Percentiles rank a stretch among this genome's conserved stretches.
These are phyloP conservation scores for Stenotaenia linearis DNA, from an alignment of 2,888 invertebrate genomes.

Conservation along the genomic window DNA sequence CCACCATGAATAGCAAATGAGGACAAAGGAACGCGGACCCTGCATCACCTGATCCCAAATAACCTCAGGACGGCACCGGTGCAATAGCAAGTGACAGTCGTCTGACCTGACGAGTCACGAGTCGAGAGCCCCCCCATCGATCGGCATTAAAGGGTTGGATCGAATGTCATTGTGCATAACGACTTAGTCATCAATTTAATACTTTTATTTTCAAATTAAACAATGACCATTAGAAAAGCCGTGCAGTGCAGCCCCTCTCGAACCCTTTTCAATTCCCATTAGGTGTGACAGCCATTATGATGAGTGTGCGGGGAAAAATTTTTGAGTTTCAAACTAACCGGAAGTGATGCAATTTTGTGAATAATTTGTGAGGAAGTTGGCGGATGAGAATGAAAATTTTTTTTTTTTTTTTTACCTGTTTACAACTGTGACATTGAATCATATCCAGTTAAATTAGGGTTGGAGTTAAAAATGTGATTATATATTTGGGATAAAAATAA, in stretches of 20 bases:
- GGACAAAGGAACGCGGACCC: constrained; percentile 4
- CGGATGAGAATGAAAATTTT: not conserved
- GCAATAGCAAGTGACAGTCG: constrained; percentile 20
- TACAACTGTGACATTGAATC: not conserved
- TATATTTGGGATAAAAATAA: not conserved
- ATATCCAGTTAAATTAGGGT: not conserved
- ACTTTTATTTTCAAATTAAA: not conserved
- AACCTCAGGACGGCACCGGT: not conserved
- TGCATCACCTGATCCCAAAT: not conserved
- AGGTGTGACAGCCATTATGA: not conserved
- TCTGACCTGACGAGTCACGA: constrained; percentile 6
- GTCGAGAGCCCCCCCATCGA: not conserved
- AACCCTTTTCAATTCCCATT: not conserved
- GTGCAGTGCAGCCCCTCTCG: not conserved
- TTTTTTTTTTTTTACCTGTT: not conserved
- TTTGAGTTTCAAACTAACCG: not conserved
- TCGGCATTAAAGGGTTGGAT: not conserved
- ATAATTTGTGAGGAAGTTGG: not conserved
- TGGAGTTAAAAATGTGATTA: not conserved
- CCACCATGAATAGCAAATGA: constrained; percentile 8
- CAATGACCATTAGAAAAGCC: not conserved
- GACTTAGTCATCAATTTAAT: not conserved
- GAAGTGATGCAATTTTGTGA: not conserved
- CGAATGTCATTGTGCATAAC: constrained; percentile 8
- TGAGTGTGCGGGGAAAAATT: not conserved